Evolutionary conservation across 2,888 invertebrate species (phyloP), one percentile per base, ranked within the genome.

Genomic region (Nymphalis polychloros): DNA sequence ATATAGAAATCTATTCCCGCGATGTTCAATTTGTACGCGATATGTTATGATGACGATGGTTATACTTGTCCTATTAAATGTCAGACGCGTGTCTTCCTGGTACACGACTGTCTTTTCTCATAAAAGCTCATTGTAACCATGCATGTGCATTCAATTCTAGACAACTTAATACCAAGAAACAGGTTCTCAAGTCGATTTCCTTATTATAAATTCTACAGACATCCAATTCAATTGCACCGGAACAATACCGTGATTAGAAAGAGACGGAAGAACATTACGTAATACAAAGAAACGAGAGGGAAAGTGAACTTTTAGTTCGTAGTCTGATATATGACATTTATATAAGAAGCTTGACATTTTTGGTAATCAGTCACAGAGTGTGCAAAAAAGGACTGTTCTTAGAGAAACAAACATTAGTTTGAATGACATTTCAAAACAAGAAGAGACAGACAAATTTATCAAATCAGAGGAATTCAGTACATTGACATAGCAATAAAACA

Each of bases 301-400:
- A 75, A 75, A 76, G 75, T 69, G 69, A 70, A 57, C 62, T 68
- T 67, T 48, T 69, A 67, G 52, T 55, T 41, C 57, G 17, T 17
- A 62, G 68, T 47, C 23, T 61, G 64, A 57, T 55, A n/a, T 64
- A 62, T 64, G 64, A 62, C 64, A 68, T 64, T 64, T 27, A 62
- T 31, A 49, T 64, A 64, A 71, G 62, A 63, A 41, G 47, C 59
- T 47, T 68, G 61, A 69, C 69, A 69, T 71, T 69, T 71, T 67
- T 57, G 61, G 61, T 69, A 46, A 60, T 53, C 52, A 59, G 59
- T 60, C 55, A 61, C 48, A n/a, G 61, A 61, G 23, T 20, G 64
- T 6, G 41, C 49, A 60, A 57, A 62, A 64, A 59, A 53, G 17
- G 50, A n/a, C 35, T 17, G 13, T 55, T 41, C 20, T 57, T 49